A percentile compares a stretch with the other conserved stretches of the same genome.
These are phyloP conservation scores for Sarcophaga variegata DNA, from an alignment of 2,888 invertebrate genomes.

Conservation along the genomic window DNA sequence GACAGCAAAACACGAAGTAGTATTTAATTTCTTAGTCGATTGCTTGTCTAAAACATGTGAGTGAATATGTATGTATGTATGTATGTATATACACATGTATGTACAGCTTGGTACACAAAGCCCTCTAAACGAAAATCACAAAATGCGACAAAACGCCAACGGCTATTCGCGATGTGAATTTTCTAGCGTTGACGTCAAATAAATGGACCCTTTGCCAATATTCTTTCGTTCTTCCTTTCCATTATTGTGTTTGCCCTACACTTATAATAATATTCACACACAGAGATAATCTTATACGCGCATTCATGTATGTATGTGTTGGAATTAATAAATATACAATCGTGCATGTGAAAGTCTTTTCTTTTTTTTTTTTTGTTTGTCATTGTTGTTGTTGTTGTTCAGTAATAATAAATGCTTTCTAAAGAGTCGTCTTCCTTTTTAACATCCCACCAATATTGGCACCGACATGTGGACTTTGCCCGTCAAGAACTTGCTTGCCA, in stretches of 20 bases:
- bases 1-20: slow-evolving; percentile 49
- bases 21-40: slow-evolving; percentile 66
- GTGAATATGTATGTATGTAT: slow-evolving; percentile 6
- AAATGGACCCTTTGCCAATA: slow-evolving; percentile 68
- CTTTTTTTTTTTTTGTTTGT: not conserved
- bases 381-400: not conserved
- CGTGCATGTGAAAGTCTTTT: not conserved
- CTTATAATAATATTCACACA: slow-evolving; percentile 28
- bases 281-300: slow-evolving; percentile 4
- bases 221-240: slow-evolving; percentile 59
- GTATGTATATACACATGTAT: not conserved
- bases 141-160: slow-evolving; percentile 68
- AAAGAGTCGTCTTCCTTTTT: slow-evolving; percentile 33
- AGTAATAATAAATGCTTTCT: slow-evolving; percentile 44
- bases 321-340: not conserved
- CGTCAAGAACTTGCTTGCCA: slow-evolving; percentile 37
- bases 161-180: slow-evolving; percentile 69
- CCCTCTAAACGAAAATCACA: slow-evolving; percentile 52
- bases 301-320: not conserved
- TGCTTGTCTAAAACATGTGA: slow-evolving; percentile 66
- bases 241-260: slow-evolving; percentile 34
- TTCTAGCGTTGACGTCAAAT: slow-evolving; percentile 59
- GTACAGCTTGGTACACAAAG: slow-evolving; percentile 35
- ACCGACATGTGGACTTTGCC: slow-evolving; percentile 55
- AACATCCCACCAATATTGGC: slow-evolving; percentile 46